Evolutionary conservation across 2,888 invertebrate genomes (phyloP).

Genomic region (Polyploca ridens): DNA sequence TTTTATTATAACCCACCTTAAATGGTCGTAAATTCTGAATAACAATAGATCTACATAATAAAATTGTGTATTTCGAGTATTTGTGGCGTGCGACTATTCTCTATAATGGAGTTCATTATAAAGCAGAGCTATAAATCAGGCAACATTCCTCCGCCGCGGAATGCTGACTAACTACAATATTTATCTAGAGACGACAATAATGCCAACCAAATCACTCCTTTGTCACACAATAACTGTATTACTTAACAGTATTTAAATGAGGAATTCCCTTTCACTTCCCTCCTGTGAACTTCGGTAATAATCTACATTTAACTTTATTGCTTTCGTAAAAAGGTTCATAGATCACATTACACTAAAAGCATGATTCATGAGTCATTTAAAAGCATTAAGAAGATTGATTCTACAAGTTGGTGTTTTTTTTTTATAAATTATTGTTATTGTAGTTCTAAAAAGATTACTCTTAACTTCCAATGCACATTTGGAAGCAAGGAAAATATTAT

Average conservation of each 20-base stretch:
- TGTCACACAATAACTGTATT: slow-evolving; percentile 11
- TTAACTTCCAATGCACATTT: no score
- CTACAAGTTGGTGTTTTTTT: no score
- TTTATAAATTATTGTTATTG: no score
- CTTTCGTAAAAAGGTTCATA: neutral
- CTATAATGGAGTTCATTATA: slow-evolving; percentile 20
- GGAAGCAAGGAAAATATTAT: no score
- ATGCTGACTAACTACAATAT: slow-evolving; percentile 19
- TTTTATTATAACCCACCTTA: neutral
- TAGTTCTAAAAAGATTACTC: no score
- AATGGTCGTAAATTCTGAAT: neutral
- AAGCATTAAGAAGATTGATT: neutral
- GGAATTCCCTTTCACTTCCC: neutral
- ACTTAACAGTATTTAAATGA: slow-evolving; percentile 2
- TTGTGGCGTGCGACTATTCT: slow-evolving; percentile 8
- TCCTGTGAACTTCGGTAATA: neutral
- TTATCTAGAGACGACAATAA: slow-evolving; percentile 23
- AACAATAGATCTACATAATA: slow-evolving; percentile 2
- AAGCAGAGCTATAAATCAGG: slow-evolving; percentile 27
- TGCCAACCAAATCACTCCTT: slow-evolving; percentile 10
- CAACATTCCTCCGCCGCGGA: slow-evolving; percentile 31
- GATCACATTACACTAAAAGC: neutral
- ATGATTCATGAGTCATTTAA: neutral
- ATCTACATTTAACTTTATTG: neutral
- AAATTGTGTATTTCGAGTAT: slow-evolving; percentile 9